Evolutionary conservation across 2,888 invertebrate species (phyloP).

Genomic region (Agonum fuliginosum): DNA sequence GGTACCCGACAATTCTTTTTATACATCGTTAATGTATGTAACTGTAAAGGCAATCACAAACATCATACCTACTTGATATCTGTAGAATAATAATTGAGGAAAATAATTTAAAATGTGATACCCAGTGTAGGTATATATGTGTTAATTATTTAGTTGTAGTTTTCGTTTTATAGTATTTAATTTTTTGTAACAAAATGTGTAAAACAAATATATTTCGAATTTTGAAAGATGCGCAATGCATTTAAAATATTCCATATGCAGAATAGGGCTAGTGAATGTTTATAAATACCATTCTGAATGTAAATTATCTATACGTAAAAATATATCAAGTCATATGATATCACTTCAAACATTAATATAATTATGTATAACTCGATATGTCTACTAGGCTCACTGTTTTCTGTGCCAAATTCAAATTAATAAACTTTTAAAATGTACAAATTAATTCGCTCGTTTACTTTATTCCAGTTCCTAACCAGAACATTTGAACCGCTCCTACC

Average conservation of each 20-base stretch:
- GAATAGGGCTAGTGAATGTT: constrained; percentile 72
- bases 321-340: constrained; percentile 69
- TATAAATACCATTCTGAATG: constrained; percentile 71
- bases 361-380: constrained; percentile 62
- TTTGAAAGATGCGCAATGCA: constrained; percentile 66
- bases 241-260: constrained; percentile 71
- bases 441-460: constrained; percentile 45
- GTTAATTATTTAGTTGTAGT: constrained; percentile 58
- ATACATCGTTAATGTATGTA: constrained; percentile 58
- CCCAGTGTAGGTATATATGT: constrained; percentile 58
- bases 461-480: not conserved
- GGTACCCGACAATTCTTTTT: constrained; percentile 54
- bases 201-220: constrained; percentile 54
- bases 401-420: constrained; percentile 73
- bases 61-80: constrained; percentile 57
- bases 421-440: constrained; percentile 68
- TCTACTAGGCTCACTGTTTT: constrained; percentile 73
- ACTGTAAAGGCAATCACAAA: constrained; percentile 59
- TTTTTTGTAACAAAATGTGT: constrained; percentile 60
- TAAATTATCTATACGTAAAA: constrained; percentile 65
- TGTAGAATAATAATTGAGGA: constrained; percentile 51
- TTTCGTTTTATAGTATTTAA: constrained; percentile 59
- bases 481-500: constrained; percentile 5
- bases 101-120: constrained; percentile 60
- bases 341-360: constrained; percentile 60